Evolutionary conservation across 2,888 invertebrate genomes (phyloP), one percentile per base, ranked within the genome.

Genomic region (Pherbina coryleti): DNA sequence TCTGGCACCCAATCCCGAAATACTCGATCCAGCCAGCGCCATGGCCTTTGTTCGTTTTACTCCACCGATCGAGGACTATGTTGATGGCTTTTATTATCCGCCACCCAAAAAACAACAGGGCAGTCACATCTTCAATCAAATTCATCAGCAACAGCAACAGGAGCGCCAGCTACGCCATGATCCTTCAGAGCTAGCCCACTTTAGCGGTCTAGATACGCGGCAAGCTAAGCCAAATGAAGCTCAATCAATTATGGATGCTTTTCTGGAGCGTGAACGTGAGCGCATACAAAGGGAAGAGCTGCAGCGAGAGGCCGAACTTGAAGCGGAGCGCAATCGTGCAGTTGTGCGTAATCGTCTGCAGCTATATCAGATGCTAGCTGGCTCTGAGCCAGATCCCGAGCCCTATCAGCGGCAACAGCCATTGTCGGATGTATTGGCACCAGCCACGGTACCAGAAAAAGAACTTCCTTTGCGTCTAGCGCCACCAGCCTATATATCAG

Each of bases 81-180:
- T 95, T n/a, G 95, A 95, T 85, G 95, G 95, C 90, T 91, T 95
- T 19, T 96, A 94, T 87, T 94, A 92, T 87, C 94, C 95, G 76
- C 85, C 92, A 78, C 89, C 90, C 66, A 91, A 92, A 74, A 87
- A 87, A 71, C 84, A 86, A 44, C 78, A 83, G 51, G 78, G 77
- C 55, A 86, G 85, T 9, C 81, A 83, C 57, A 84, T 87, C 3
- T 75, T 87, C 14, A 84, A 84, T 67, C 81, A 85, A 76, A 64
- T 85, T 76, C 85, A 86, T 69, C 74, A 86, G 78, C 87, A 88
- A 80, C 86, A 86, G 55, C 81, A 85, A 76, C 64, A 85, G 77
- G 85, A 87, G 11, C 86, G 88, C 3, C 83, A 83, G 7, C 75
- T 84, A 75, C 85, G 88, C 0, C 88, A 87, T 53, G 87, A 88